phyloP scores from a whole-genome alignment of 2,888 invertebrate genomes.

The Tortricodes alternella region DNA sequence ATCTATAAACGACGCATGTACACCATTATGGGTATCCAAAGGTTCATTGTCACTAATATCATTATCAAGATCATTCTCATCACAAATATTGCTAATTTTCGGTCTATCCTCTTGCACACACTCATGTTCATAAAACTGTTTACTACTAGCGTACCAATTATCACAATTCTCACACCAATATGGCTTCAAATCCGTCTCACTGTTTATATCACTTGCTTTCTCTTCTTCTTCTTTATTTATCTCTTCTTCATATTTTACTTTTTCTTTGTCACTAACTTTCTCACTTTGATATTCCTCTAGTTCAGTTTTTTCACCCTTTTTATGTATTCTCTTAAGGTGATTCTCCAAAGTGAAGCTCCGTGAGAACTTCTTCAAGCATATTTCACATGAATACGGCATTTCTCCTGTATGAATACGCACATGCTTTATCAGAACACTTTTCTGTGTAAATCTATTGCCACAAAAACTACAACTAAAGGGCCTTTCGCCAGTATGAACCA shows the following conservation, averaged over 20 bases:
- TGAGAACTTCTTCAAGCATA: conserved; percentile 24
- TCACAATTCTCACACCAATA: conserved; percentile 24
- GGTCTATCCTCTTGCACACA: conserved; percentile 1
- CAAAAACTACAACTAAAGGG: not conserved
- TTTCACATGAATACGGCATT: not conserved
- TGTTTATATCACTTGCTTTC: not conserved
- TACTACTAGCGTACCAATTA: conserved; percentile 7
- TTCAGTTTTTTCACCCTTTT: not conserved
- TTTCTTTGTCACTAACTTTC: not conserved
- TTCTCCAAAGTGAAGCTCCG: conserved; percentile 23
- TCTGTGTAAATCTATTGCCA: conserved; percentile 1
- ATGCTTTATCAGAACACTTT: not conserved
- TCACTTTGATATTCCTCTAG: not conserved
- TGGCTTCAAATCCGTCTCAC: conserved; percentile 3
- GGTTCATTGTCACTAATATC: conserved; percentile 3
- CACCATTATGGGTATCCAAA: not conserved
- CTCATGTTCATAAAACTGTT: conserved; percentile 15
- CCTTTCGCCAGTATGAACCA: not conserved
- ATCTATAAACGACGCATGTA: not conserved
- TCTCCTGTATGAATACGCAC: not conserved
- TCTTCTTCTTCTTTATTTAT: not conserved
- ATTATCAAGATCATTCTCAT: not conserved
- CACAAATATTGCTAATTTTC: not conserved
- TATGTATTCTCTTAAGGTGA: conserved; percentile 20
- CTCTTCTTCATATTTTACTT: not conserved